These are phyloP conservation scores for Vireo griseus DNA, from an alignment of 2,797 vertebrate species.

Conservation along the genomic window DNA sequence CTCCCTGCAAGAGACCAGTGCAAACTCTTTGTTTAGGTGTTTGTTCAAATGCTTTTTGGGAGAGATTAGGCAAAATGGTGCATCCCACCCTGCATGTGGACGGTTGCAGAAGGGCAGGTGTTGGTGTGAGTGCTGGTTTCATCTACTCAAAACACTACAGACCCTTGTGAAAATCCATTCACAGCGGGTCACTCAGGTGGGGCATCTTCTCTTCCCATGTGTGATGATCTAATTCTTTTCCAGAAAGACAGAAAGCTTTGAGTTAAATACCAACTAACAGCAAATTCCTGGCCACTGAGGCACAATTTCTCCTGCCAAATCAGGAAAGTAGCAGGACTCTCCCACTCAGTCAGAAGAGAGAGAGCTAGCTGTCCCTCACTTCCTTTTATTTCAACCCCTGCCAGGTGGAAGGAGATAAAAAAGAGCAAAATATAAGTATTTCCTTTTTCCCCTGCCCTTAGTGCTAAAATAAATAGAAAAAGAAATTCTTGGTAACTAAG, in stretches of 20 bases:
- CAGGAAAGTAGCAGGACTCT: background rate
- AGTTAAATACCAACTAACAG: background rate
- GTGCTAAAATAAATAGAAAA: slow-evolving; percentile 58
- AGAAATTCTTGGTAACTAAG: slow-evolving; percentile 52
- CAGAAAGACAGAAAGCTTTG: background rate
- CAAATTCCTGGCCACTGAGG: background rate
- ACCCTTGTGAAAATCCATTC: background rate
- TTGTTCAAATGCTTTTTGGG: background rate
- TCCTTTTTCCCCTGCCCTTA: background rate
- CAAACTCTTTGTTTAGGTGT: background rate
- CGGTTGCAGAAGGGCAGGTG: background rate
- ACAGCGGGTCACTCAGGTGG: background rate
- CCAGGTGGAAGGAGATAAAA: background rate
- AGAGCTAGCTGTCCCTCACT: background rate
- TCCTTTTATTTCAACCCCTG: background rate
- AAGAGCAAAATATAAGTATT: slow-evolving; percentile 12
- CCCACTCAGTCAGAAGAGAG: background rate
- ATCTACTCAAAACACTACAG: accelerated
- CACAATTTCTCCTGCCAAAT: background rate
- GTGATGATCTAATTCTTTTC: background rate
- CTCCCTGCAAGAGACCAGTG: background rate
- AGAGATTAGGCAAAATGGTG: background rate
- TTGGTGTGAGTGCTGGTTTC: background rate
- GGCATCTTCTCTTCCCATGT: background rate
- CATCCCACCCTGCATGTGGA: background rate